Evolutionary conservation across 23 tunicate genomes (phyloP).

Genomic region (Halocynthia roretzi): DNA sequence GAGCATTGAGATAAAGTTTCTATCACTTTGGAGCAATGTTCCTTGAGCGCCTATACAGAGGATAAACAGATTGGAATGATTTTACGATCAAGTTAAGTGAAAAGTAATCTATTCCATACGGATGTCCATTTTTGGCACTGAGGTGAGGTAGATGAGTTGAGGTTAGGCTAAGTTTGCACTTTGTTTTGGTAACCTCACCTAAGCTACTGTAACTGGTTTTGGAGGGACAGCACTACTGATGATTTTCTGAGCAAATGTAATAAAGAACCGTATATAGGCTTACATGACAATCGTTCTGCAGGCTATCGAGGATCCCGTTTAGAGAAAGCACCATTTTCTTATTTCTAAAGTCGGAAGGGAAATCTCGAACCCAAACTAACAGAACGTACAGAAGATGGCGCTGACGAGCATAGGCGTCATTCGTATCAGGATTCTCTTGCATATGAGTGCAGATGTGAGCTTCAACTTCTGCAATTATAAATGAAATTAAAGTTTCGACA

Average conservation of each 20-base stretch:
- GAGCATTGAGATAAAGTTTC: conserved; percentile 56
- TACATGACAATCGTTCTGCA: conserved; percentile 61
- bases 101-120: background rate
- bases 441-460: conserved; percentile 24
- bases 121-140: background rate
- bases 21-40: conserved; percentile 52
- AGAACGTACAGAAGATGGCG: conserved; percentile 50
- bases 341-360: conserved; percentile 89
- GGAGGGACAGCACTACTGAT: too few species aligned
- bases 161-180: background rate
- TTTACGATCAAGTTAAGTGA: background rate
- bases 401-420: conserved; percentile 20
- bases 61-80: background rate
- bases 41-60: conserved; percentile 36
- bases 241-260: too few species aligned
- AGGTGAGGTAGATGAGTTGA: background rate
- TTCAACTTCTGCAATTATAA: conserved; percentile 43
- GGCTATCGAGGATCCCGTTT: conserved; percentile 46
- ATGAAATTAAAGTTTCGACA: background rate
- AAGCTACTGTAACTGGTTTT: too few species aligned
- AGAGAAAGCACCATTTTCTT: conserved; percentile 50
- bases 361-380: conserved; percentile 84
- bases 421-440: conserved; percentile 6
- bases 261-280: background rate
- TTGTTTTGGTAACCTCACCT: too few species aligned